Percentiles rank a stretch among this genome's conserved stretches.
phyloP scores from a whole-genome alignment of 2,888 invertebrate genomes.

The Meghimatium bilineatum region DNA sequence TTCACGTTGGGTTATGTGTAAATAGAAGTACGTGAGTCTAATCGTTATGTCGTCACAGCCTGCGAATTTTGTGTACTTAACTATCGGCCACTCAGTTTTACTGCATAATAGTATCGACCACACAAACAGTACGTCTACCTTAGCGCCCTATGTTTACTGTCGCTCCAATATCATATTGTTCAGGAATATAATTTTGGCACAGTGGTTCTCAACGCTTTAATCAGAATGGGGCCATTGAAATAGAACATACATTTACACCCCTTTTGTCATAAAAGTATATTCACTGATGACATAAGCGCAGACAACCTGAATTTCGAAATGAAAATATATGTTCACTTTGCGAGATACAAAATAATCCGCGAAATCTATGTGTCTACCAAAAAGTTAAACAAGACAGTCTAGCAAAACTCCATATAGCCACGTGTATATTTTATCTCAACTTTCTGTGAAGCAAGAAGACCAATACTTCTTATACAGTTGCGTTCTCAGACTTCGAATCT shows the following conservation, averaged over 20 bases:
- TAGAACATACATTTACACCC: not conserved
- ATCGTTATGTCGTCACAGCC: slow-evolving; percentile 35
- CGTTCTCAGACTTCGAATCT: no score
- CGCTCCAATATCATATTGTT: not conserved
- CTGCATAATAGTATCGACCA: slow-evolving; percentile 20
- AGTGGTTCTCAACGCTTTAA: not conserved
- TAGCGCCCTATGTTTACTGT: not conserved
- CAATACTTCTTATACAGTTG: no score
- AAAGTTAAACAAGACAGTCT: no score
- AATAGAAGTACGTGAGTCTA: slow-evolving; percentile 32
- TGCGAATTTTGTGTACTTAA: not conserved
- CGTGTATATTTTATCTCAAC: no score
- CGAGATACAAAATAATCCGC: no score
- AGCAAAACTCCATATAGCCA: no score
- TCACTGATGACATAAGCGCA: not conserved
- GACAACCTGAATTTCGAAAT: no score
- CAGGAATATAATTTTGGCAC: not conserved
- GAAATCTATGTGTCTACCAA: no score
- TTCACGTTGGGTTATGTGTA: slow-evolving; percentile 16
- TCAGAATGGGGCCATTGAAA: not conserved
- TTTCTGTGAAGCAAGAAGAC: no score
- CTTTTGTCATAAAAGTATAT: not conserved
- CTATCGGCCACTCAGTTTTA: slow-evolving; percentile 12
- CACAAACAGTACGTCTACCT: slow-evolving; percentile 9
- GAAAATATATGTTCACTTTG: no score